Conservation (phyloP, 1,140 invertebrate genomes). For the Nebria ingens region DNA sequence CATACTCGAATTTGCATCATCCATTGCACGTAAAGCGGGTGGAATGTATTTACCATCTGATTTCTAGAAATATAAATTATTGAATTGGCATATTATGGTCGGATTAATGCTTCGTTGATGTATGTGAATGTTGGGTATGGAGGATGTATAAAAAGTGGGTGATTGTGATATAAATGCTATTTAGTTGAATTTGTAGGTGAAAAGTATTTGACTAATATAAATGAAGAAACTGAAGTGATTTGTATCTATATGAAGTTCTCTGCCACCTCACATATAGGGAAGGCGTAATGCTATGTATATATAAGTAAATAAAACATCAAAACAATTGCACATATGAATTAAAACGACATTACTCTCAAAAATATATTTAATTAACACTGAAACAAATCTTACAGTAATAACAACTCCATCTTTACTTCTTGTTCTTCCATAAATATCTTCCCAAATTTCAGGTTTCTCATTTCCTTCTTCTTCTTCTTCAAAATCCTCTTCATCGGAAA, state of each 20-base stretch:
- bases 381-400: slow-evolving; percentile 38
- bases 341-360: slow-evolving; percentile 8
- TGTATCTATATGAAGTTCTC: too few relatives aligned
- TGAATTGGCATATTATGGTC: slow-evolving; percentile 3
- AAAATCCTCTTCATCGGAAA: slow-evolving; percentile 21
- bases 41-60: slow-evolving; percentile 65
- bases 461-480: slow-evolving; percentile 19
- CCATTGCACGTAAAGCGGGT: slow-evolving; percentile 56
- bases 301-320: too few relatives aligned
- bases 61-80: slow-evolving; percentile 28
- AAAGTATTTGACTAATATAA: too few relatives aligned
- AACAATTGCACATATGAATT: too few relatives aligned
- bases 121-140: too few relatives aligned
- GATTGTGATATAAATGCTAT: too few relatives aligned
- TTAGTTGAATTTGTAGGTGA: too few relatives aligned
- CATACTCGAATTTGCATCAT: slow-evolving; percentile 26
- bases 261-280: too few relatives aligned
- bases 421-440: slow-evolving; percentile 90
- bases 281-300: too few relatives aligned
- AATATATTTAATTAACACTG: slow-evolving; percentile 14
- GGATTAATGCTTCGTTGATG: neutral
- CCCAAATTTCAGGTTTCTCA: slow-evolving; percentile 45
- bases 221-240: too few relatives aligned
- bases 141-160: too few relatives aligned
- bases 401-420: slow-evolving; percentile 70